Base-by-base conservation (phyloP, 2,888 invertebrate species). In the Cephus spinipes region DNA sequence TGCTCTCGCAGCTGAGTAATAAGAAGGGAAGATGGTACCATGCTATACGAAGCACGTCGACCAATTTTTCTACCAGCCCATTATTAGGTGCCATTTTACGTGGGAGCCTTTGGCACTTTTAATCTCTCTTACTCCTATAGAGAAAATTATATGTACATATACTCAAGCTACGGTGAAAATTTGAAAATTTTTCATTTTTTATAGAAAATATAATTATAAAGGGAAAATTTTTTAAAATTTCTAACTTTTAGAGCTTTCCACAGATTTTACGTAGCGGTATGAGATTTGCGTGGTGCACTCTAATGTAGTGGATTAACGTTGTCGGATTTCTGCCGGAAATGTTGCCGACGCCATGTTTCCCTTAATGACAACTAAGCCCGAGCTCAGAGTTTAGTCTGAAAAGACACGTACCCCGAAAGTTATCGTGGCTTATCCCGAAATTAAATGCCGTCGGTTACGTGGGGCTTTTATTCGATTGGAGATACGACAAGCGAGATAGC, bases 401-500 rank as follows among this genome's bases (percentile, higher is more conserved):
- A 55, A 55, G 23, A 55, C 9, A 23, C 9, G 15, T 23, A 23
- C 3, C 30, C 71, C 31, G 31, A 81, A 83, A 83, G 76, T 80
- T 80, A 80, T 79, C 80, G 80, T 76, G 82, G 85, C 83, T 87
- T 84, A 87, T 86, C 84, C 84, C 81, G 84, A 87, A 89, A 87
- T 89, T 86, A 87, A 87, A 87, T 84, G 87, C 83, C 81, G 85
- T 85, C 85, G 85, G 85, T 88, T 87, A 84, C 84, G 83, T 81
- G 76, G 23, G 23, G 85, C 83, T 87, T 88, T 88, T 84, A 88
- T 89, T 88, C 86, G 87, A 89, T 89, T 89, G 87, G 85, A 87
- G 87, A 89, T 89, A 86, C 87, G 87, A 88, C 86, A 85, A 84
- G 78, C 86, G 86, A 89, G 88, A 89, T 89, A 88, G 85, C 81